These are phyloP conservation scores for Crossoptilon crossoptilon DNA, from an alignment of 2,797 vertebrate species.

Conservation along the genomic window DNA sequence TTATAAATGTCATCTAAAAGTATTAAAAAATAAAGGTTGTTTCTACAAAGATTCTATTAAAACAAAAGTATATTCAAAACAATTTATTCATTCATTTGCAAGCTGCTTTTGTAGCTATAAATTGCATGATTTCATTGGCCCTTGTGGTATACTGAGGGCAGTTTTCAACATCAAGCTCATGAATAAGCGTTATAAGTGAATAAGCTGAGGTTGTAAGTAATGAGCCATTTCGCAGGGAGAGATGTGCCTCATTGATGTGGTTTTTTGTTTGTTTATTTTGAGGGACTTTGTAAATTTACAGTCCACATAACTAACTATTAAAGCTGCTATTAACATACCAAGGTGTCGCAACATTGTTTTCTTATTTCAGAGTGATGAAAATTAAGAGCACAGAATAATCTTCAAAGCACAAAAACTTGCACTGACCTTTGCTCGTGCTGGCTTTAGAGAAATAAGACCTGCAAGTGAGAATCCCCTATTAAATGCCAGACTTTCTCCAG, in stretches of 20 bases:
- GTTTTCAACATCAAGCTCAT: neutral
- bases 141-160: slow-evolving; percentile 34
- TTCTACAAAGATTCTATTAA: neutral
- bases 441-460: neutral
- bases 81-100: neutral
- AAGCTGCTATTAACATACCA: slow-evolving; percentile 26
- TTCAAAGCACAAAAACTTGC: slow-evolving; percentile 30
- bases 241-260: slow-evolving; percentile 49
- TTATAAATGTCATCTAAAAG: slow-evolving; percentile 25
- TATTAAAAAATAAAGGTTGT: neutral
- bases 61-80: slow-evolving; percentile 14
- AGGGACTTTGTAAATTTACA: slow-evolving; percentile 50
- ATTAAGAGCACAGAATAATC: neutral
- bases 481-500: neutral
- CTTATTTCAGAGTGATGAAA: slow-evolving; percentile 41
- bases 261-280: slow-evolving; percentile 64
- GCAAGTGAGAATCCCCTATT: neutral
- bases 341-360: slow-evolving; percentile 38
- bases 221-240: slow-evolving; percentile 23
- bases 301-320: slow-evolving; percentile 46
- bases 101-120: slow-evolving; percentile 4
- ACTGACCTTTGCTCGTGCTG: neutral
- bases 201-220: slow-evolving; percentile 47
- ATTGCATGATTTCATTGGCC: slow-evolving; percentile 21
- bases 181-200: slow-evolving; percentile 25